phyloP scores from a whole-genome alignment of 2,113 vertebrate species.

The Meleagris gallopavo region DNA sequence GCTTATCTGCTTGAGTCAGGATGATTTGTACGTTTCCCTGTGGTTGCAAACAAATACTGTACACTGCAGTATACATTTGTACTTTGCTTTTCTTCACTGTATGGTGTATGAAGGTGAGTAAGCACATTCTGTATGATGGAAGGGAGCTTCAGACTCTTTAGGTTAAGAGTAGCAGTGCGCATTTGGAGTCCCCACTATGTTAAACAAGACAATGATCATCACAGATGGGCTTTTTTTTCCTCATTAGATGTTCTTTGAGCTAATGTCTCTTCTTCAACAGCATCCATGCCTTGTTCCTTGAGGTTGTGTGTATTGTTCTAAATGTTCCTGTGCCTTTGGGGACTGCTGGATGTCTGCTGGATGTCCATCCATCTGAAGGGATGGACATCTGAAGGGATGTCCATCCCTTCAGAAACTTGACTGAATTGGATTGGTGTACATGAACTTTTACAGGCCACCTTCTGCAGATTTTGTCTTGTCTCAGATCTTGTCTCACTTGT shows the following conservation, averaged over 20 bases:
- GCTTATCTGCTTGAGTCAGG: neutral
- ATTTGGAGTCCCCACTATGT: neutral
- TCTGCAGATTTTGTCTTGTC: neutral
- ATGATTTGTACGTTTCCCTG: neutral
- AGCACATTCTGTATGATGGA: neutral
- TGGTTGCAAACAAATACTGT: neutral
- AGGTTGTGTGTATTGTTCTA: neutral
- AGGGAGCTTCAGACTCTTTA: neutral
- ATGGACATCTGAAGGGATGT: too few species aligned
- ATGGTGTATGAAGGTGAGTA: neutral
- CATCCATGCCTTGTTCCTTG: neutral
- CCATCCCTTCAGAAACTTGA: slow-evolving; percentile 33
- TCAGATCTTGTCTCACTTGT: neutral
- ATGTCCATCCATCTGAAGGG: too few species aligned
- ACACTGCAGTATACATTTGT: neutral
- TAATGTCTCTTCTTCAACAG: neutral
- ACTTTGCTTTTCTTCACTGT: neutral
- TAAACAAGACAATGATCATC: neutral
- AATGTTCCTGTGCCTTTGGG: neutral
- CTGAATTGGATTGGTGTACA: neutral
- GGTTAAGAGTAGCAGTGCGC: neutral
- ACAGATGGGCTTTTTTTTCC: neutral
- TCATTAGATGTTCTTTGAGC: neutral
- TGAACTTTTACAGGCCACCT: slow-evolving; percentile 3
- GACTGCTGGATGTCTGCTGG: neutral